These are phyloP conservation scores for Bujurquina vittata DNA, from an alignment of 2,113 vertebrate genomes.

Conservation along the genomic window DNA sequence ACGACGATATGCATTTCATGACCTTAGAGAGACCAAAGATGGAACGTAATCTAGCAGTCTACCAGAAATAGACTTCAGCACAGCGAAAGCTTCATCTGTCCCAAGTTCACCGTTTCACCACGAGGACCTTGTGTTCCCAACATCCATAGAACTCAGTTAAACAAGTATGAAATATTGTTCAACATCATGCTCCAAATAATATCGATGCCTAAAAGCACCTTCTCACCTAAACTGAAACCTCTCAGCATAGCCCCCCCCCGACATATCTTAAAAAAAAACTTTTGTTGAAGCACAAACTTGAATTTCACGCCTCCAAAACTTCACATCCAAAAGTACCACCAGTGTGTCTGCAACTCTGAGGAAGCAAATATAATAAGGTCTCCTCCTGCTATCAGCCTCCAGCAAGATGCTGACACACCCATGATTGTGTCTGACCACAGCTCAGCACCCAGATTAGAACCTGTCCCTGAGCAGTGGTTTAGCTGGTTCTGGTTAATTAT, in stretches of 20 bases:
- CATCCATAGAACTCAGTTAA: background rate
- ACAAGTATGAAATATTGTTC: background rate
- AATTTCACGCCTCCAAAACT: background rate
- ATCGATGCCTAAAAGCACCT: background rate
- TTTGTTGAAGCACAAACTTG: background rate
- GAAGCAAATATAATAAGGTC: background rate
- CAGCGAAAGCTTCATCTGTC: background rate
- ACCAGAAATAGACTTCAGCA: background rate
- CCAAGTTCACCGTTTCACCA: background rate
- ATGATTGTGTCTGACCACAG: background rate
- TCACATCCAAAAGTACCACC: background rate
- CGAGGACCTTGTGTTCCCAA: background rate
- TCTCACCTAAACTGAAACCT: background rate
- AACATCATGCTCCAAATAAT: background rate
- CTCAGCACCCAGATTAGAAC: background rate
- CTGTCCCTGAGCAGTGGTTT: background rate
- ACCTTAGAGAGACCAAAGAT: background rate
- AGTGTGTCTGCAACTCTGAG: background rate
- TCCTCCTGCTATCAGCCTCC: background rate
- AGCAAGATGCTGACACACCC: background rate
- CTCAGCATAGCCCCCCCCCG: too few relatives aligned
- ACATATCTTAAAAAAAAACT: constrained; percentile 3
- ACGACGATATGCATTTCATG: background rate
- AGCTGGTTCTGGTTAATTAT: background rate
- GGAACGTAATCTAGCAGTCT: background rate